A percentile compares a stretch with the other conserved stretches of the same genome.
These are phyloP conservation scores for Saimiri boliviensis DNA, from an alignment of 2,113 vertebrate genomes.

Conservation along the genomic window DNA sequence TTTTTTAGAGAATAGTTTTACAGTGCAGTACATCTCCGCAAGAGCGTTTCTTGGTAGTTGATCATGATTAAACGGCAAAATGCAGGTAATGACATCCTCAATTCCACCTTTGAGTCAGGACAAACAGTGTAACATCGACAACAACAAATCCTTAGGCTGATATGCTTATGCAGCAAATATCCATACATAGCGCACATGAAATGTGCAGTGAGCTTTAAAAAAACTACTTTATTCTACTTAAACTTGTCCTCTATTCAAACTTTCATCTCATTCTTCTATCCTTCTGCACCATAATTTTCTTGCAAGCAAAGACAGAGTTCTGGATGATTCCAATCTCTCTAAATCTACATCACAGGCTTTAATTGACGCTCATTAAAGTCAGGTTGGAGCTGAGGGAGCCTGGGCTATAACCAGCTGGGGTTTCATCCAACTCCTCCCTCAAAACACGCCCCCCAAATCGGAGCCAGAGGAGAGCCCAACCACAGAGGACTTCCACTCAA, in stretches of 20 bases:
- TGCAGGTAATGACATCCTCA: background rate
- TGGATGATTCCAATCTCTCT: background rate
- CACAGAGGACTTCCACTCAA: background rate
- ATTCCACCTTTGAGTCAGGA: background rate
- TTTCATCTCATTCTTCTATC: background rate
- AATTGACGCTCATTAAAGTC: background rate
- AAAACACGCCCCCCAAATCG: conserved; percentile 12
- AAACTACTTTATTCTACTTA: background rate
- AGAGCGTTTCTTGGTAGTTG: background rate
- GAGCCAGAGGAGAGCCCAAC: background rate
- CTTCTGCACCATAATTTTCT: background rate
- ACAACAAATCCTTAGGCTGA: background rate
- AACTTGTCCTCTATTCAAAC: conserved; percentile 15
- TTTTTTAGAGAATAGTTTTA: background rate
- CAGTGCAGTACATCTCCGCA: background rate
- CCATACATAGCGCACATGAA: background rate
- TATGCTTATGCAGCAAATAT: background rate
- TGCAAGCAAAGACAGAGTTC: background rate
- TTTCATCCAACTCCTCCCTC: background rate
- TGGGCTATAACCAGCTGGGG: background rate
- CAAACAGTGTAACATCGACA: background rate
- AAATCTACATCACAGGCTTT: background rate
- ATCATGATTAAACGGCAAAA: background rate
- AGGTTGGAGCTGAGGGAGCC: background rate
- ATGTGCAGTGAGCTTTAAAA: background rate